phyloP scores from a whole-genome alignment of 2,113 vertebrate species.

The Barnardius zonarius region DNA sequence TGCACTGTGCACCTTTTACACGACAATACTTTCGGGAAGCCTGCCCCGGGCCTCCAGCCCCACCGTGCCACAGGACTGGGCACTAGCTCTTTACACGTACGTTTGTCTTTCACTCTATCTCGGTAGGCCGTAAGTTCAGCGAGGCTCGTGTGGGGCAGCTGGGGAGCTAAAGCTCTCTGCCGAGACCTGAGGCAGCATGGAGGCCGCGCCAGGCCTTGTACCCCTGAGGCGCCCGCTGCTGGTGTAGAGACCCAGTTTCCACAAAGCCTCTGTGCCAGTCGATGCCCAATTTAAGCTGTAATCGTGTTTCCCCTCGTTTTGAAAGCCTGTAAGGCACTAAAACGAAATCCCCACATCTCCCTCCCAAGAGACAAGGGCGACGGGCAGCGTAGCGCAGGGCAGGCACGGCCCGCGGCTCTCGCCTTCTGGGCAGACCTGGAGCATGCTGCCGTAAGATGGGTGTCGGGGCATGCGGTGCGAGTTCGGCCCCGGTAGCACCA shows the following conservation, averaged over 20 bases:
- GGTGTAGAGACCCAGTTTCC: too few relatives aligned
- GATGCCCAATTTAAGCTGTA: accelerated
- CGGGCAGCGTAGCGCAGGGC: too few relatives aligned
- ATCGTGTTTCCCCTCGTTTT: accelerated
- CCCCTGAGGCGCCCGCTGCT: accelerated
- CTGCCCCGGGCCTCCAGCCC: neutral
- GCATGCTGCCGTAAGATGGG: neutral
- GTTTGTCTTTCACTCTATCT: neutral
- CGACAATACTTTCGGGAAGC: neutral
- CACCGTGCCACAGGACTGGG: accelerated
- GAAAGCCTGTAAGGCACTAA: accelerated
- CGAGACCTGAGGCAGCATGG: accelerated
- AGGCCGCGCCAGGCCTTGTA: accelerated
- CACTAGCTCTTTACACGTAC: neutral
- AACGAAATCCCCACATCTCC: neutral
- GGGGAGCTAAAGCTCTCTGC: neutral
- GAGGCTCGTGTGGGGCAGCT: accelerated
- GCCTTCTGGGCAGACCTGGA: neutral
- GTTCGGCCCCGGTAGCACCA: neutral
- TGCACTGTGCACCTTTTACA: neutral
- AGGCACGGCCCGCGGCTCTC: neutral
- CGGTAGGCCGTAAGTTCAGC: neutral
- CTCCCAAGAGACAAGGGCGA: too few relatives aligned
- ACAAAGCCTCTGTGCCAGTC: accelerated
- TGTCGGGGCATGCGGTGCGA: too few relatives aligned